Evolutionary conservation across 2,888 invertebrate species (phyloP), one percentile per base, ranked within the genome.

Genomic region (Lysandra coridon): DNA sequence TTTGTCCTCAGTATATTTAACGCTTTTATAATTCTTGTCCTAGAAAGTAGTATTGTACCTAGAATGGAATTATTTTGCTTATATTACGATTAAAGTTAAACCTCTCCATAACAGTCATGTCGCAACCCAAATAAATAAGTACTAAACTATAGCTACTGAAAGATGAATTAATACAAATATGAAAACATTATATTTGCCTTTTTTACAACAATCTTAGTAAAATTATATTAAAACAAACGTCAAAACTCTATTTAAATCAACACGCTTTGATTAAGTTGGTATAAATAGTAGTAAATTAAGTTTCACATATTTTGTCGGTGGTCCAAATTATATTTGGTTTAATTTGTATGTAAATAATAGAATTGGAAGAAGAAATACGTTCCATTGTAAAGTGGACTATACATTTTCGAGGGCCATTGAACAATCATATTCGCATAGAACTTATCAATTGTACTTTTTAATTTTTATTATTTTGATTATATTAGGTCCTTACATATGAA

Each of bases 281-380:
- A 78, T 79, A 82, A 82, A 82, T 81, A 80, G 30, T 64, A 80
- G 80, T 82, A 82, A 81, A 82, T 82, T 81, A 82, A 79, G 79
- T 78, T 69, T 44, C 69, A 78, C 73, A 81, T 37, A 44, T 44
- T 80, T 81, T 80, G 79, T 81, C 64, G n/a, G 73, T 73, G 79
- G 78, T 75, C 79, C 60, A 76, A 80, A 79, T 79, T 57, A 73
- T 77, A 78, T 78, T 80, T 62, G 73, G 53, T 73, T 64, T 57
- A 78, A 74, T 78, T 81, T 62, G 40, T 69, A 69, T 33, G 69
- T 69, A 69, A 17, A 73, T 60, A 60, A 60, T n/a, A 60, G n/a
- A 60, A 60, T 60, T 17, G n/a, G 1, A 4, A 60, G 60, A 23
- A 7, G n/a, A n/a, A 60, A 60, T 60, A n/a, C 6, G 2, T 44